A percentile compares a stretch with the other conserved stretches of the same genome.
phyloP scores from a whole-genome alignment of 1,140 invertebrate genomes.

The Temnothorax longispinosus region DNA sequence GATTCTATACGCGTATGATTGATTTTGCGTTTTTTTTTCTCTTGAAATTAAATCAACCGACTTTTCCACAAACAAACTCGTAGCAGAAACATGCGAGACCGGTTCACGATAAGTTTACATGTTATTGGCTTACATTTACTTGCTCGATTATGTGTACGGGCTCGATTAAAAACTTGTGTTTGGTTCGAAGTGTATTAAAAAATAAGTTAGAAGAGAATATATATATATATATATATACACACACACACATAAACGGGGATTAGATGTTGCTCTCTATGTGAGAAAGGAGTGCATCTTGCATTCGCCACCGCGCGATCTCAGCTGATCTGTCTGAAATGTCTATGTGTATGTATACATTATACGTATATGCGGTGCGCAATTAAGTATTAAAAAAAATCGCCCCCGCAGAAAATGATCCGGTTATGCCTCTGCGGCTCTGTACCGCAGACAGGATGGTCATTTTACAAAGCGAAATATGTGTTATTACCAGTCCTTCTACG shows the following conservation, averaged over 20 bases:
- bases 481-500: not conserved
- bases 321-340: not conserved
- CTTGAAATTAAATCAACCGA: too few species aligned
- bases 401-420: not conserved
- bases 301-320: not conserved
- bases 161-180: too few species aligned
- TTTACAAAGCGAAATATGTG: not conserved
- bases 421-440: not conserved
- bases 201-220: too few species aligned
- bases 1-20: too few species aligned
- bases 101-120: too few species aligned
- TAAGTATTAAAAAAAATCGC: not conserved
- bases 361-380: not conserved
- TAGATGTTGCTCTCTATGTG: constrained; percentile 35
- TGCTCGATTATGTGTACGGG: too few species aligned
- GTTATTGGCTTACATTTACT: too few species aligned
- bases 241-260: constrained; percentile 54
- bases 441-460: not conserved
- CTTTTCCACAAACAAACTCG: too few species aligned
- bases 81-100: too few species aligned
- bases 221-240: too few species aligned
- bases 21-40: too few species aligned
- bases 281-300: not conserved
- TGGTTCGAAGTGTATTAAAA: too few species aligned
- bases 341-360: not conserved